Evolutionary conservation across 2,888 invertebrate species (phyloP), one percentile per base, ranked within the genome.

Genomic region (Tenthredo scrophulariae): DNA sequence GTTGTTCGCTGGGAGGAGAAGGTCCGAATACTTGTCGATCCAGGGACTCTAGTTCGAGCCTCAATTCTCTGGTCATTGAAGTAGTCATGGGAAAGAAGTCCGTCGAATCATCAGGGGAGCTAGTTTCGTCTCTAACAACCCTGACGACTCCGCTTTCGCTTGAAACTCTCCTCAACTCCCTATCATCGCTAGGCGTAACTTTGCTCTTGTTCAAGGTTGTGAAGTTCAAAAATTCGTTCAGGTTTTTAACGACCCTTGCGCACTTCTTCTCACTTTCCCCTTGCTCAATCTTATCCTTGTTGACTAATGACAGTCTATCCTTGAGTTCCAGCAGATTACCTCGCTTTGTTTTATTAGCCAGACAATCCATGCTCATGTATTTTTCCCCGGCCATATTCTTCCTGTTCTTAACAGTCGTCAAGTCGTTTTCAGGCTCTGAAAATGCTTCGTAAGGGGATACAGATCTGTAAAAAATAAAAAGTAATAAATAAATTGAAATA

Each of bases 21-120:
- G 94, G 94, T 0, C 97, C 97, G 91, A 97, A 97, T 5, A 97
- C 97, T 93, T 97, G 97, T 10, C 97, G 95, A 93, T 98, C 97
- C 89, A 98, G 94, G 91, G 97, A 97, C 91, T 98, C 97, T 87
- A 97, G 93, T 92, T 98, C 97, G 77, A 97, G 94, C 89, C 97
- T 95, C 89, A 98, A 93, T 92, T 98, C 97, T 89, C 97, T 95
- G 0, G 97, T 97, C 94, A 97, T 97, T 2, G 97, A 97, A 5
- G 97, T 97, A 0, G 97, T 97, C 96, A 98, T 97, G 2, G 97
- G 97, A 91, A 97, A 97, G 92, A 97, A 97, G 83, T 94, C 94
- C 88, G 97, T 96, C 1, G 96, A 96, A 92, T 97, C 97, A 88
- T 97, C 97, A 0, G 97, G 97, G 87, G 97, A 97, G 84, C 89